Evolutionary conservation across 2,888 invertebrate species (phyloP), one percentile per base, ranked within the genome.

Genomic region (Hydraecia micacea): DNA sequence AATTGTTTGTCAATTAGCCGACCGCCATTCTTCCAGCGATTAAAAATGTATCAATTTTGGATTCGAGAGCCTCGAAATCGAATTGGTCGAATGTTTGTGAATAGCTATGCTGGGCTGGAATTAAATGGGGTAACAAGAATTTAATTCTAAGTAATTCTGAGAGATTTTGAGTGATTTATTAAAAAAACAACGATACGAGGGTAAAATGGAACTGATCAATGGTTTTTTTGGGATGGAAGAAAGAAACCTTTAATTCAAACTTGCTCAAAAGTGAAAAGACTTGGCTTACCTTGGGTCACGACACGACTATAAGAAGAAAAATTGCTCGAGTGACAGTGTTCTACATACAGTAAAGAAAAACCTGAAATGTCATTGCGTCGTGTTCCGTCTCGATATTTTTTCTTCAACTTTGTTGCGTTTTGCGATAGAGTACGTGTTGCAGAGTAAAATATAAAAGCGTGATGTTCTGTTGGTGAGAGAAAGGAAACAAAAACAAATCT

Each of bases 401-500:
- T 72, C 63, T 62, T 46, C 25, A 25, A 75, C 46, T 65, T 63
- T 73, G 62, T 67, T 74, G 66, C 67, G 15, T 76, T 52, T 72
- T 75, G 28, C 52, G n/a, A 83, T 73, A 28, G 13, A 79, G 65
- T 70, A 71, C 87, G 72, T 76, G 76, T 84, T 76, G 42, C 52
- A 71, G 71, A 84, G 66, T 79, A 70, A 79, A 75, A 81, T 75
- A 75, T 74, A 79, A 80, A 79, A 79, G 70, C 36, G 49, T 71
- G 83, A 86, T 74, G 55, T 72, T 70, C 28, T 66, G 28, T 52
- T 82, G 42, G 60, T 68, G n/a, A 77, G 76, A 86, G 86, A 86
- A 88, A 86, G 75, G 77, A 76, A 87, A 87, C 71, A 87, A 88
- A 80, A 86, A 73, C 75, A 81, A 77, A 79, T 77, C 77, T 77